Evolutionary conservation across 1,140 invertebrate species (phyloP).

Genomic region (Ceratina calcarata): DNA sequence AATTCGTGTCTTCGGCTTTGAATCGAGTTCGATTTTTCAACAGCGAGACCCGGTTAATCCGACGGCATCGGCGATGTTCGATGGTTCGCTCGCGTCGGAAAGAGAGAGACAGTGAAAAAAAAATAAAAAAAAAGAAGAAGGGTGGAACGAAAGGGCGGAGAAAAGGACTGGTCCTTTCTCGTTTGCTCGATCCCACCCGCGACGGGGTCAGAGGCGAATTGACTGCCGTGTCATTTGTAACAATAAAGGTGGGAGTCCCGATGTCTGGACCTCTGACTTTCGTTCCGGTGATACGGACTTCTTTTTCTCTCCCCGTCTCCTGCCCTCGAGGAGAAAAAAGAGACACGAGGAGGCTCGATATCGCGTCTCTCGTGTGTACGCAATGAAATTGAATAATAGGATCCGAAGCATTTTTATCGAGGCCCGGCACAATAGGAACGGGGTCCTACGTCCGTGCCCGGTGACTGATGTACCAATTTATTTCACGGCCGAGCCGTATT

Average conservation of each 20-base stretch:
- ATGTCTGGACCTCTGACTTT: constrained; percentile 55
- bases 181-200: constrained; percentile 57
- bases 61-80: constrained; percentile 14
- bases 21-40: constrained; percentile 64
- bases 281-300: constrained; percentile 42
- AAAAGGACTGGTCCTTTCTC: constrained; percentile 46
- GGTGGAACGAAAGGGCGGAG: constrained; percentile 29
- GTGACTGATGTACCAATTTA: constrained; percentile 48
- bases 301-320: neutral
- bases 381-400: constrained; percentile 58
- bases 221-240: constrained; percentile 69
- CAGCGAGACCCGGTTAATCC: constrained; percentile 57
- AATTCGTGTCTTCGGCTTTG: neutral
- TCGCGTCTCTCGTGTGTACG: constrained; percentile 30
- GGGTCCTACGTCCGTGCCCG: neutral
- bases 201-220: constrained; percentile 59
- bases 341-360: constrained; percentile 4
- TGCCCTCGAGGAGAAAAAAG: neutral
- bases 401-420: constrained; percentile 45
- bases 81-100: constrained; percentile 52
- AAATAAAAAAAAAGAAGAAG: neutral
- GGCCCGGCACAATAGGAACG: constrained; percentile 24
- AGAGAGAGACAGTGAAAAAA: neutral
- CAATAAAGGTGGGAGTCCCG: constrained; percentile 66
- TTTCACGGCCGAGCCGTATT: constrained; percentile 33